Percentiles rank a stretch among this genome's conserved stretches.
Evolutionary conservation across 2,888 invertebrate species (phyloP).

Genomic region (Bellardia bayeri): DNA sequence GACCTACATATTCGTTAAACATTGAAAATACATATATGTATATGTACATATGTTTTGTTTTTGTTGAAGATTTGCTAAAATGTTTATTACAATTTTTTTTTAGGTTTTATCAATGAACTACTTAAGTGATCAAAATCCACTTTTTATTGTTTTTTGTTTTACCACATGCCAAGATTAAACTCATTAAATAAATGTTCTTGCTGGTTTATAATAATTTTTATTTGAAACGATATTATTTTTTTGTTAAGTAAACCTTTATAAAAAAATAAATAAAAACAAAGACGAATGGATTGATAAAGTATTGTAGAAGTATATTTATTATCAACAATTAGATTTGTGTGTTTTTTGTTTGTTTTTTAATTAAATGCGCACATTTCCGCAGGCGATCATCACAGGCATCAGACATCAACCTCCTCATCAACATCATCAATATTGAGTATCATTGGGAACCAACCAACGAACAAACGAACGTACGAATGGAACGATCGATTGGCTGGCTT

Average conservation of each 20-base stretch:
- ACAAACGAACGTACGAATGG: background rate
- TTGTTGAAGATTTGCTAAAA: background rate
- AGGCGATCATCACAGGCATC: conserved; percentile 71
- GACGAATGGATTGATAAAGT: background rate
- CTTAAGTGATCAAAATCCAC: conserved; percentile 43
- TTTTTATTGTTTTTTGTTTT: conserved; percentile 25
- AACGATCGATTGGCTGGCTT: conserved; percentile 41
- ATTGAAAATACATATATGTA: background rate
- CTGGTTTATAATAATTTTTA: conserved; percentile 35
- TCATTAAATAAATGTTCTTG: conserved; percentile 49
- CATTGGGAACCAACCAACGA: background rate
- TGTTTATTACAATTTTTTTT: conserved; percentile 8
- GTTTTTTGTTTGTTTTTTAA: conserved; percentile 64
- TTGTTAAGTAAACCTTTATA: conserved; percentile 7
- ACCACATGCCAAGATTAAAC: conserved; percentile 67
- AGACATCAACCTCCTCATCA: conserved; percentile 8
- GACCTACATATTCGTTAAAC: conserved; percentile 44
- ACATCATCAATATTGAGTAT: background rate
- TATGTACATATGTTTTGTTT: no score
- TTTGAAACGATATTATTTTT: conserved; percentile 12
- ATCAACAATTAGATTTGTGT: conserved; percentile 76
- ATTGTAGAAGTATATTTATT: conserved; percentile 70
- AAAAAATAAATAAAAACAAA: conserved; percentile 55
- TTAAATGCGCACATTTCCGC: conserved; percentile 77
- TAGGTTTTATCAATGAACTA: conserved; percentile 58